A percentile compares a stretch with the other conserved stretches of the same genome.
Evolutionary conservation across 2,113 vertebrate genomes (phyloP).

Genomic region (Isurus oxyrinchus): DNA sequence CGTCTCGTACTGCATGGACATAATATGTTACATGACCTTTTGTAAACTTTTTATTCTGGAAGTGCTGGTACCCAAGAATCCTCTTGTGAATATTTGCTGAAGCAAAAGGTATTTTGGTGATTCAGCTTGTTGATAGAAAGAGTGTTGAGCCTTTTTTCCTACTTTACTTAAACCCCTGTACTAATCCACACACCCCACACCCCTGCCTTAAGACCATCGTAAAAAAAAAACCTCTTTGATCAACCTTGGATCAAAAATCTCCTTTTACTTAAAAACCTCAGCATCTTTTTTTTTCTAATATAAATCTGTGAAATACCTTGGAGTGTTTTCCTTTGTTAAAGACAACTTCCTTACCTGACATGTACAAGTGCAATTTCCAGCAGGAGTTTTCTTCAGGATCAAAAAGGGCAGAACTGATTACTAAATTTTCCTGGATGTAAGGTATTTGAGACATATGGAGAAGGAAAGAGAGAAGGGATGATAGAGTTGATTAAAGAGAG

Average conservation of each 20-base stretch:
- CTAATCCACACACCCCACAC: too few relatives aligned
- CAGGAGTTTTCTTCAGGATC: too few relatives aligned
- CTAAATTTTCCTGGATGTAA: too few relatives aligned
- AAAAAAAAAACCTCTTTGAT: not conserved
- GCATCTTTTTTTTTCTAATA: not conserved
- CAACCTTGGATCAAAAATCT: not conserved
- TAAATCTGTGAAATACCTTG: too few relatives aligned
- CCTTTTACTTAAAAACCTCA: not conserved
- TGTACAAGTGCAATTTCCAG: too few relatives aligned
- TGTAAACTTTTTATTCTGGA: not conserved
- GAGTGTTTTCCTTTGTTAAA: too few relatives aligned
- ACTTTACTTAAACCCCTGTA: not conserved
- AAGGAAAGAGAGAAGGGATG: too few relatives aligned
- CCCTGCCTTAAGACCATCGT: not conserved
- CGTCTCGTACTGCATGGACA: not conserved
- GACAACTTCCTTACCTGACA: too few relatives aligned
- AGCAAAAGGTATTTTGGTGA: not conserved
- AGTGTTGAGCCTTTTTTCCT: not conserved
- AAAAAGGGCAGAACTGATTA: too few relatives aligned
- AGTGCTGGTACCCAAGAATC: not conserved
- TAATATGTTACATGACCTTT: not conserved
- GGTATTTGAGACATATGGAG: too few relatives aligned
- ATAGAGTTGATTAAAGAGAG: too few relatives aligned
- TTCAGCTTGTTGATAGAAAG: not conserved
- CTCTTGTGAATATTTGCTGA: not conserved